Evolutionary conservation across 1,140 invertebrate genomes (phyloP), one percentile per base, ranked within the genome.

Genomic region (Ceratitis capitata): DNA sequence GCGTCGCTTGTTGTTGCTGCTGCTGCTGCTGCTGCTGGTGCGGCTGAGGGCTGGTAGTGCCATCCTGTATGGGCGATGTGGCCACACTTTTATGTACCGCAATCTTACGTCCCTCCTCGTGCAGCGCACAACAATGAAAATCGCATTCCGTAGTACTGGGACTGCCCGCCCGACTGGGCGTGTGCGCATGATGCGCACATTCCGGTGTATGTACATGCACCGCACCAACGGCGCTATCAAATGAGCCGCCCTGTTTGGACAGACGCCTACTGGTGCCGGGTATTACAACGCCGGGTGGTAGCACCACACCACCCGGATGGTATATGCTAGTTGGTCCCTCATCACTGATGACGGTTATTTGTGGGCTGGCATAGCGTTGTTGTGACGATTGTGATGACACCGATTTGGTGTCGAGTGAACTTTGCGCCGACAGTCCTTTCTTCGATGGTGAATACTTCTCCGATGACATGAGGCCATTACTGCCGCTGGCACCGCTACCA

Each of bases 121-220:
- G 97, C 85, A 98, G 93, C 45, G 97, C 96, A 92, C 97, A 98
- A 92, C 97, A 98, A 92, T 98, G 97, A 92, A 98, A 98, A 92
- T 98, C 97, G 93, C 97, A 98, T 90, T 98, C 96, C 47, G 94
- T 94, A 64, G 93, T 92, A 47, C 93, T 92, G 87, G 93, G 93
- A 64, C 92, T 92, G 61, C 92, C 92, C 92, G 88, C 94, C 89
- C 89, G 89, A 86, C 90, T 93, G 29, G 94, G 94, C 86, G 95
- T 95, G 85, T 95, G 95, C 86, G 94, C 95, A 88, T 96, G 95
- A 88, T 96, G 95, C 53, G 95, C 95, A 92, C 96, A 97, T 92
- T 97, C 96, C 35, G 96, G 94, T 87, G 96, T 97, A 91, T 97
- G 96, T 88, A 97, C 95, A 93, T 97, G 96, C 86, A 96, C 95